A percentile compares a stretch with the other conserved stretches of the same genome.
These are phyloP conservation scores for Drosophila nr. perissopoda DNA, from an alignment of 2,888 invertebrate species.

Conservation along the genomic window DNA sequence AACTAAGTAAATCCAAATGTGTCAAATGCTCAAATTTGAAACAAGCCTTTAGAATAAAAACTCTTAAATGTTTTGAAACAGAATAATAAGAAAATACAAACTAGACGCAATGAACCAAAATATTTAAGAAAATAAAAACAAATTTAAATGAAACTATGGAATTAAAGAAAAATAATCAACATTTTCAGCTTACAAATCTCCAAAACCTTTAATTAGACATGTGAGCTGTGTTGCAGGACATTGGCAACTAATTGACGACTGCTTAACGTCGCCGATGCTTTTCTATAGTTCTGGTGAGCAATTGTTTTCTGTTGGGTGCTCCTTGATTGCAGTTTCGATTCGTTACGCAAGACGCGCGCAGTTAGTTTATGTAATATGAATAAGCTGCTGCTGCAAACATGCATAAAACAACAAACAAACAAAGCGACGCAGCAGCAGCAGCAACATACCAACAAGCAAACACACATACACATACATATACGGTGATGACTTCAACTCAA, in stretches of 20 bases:
- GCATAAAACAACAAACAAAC: conserved; percentile 46
- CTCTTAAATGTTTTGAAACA: not conserved
- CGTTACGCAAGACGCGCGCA: conserved; percentile 76
- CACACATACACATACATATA: conserved; percentile 1
- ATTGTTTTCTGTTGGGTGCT: conserved; percentile 24
- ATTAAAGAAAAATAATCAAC: not conserved
- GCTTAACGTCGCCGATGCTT: not conserved
- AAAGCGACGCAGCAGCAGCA: conserved; percentile 25
- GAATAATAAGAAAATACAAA: conserved; percentile 42
- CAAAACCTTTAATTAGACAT: conserved; percentile 67
- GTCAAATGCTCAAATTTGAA: not conserved
- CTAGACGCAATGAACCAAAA: not conserved
- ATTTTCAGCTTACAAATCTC: conserved; percentile 3
- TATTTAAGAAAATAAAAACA: not conserved
- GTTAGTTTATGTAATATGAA: conserved; percentile 79
- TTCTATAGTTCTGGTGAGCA: conserved; percentile 14
- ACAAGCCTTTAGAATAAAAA: not conserved
- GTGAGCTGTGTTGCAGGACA: conserved; percentile 59
- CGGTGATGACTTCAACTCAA: conserved; percentile 51
- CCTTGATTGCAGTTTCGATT: conserved; percentile 72
- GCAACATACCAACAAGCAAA: conserved; percentile 32
- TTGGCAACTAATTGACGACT: conserved; percentile 48
- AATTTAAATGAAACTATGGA: not conserved
- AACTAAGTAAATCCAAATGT: not conserved
- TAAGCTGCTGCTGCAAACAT: conserved; percentile 66